phyloP scores from a whole-genome alignment of 1,140 invertebrate genomes.

The Atta texana region DNA sequence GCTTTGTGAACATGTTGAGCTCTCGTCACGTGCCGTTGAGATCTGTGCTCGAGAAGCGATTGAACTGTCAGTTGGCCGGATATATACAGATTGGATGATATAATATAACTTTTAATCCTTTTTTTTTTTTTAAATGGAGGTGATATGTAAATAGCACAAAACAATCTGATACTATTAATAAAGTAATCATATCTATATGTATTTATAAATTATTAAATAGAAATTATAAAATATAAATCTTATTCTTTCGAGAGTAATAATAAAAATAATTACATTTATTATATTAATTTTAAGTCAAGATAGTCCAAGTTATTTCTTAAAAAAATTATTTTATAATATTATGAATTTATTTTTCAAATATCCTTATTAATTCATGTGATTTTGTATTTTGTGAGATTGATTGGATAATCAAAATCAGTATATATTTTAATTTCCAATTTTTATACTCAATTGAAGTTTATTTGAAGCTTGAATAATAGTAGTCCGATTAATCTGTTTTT shows the following conservation, averaged over 20 bases:
- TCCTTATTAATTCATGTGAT: not conserved
- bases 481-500: not conserved
- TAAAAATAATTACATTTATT: not conserved
- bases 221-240: not conserved
- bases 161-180: not conserved
- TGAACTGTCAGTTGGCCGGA: slow-evolving; percentile 16
- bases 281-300: not conserved
- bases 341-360: not conserved
- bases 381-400: not conserved
- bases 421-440: not conserved
- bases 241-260: not conserved
- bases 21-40: slow-evolving; percentile 62
- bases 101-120: slow-evolving; percentile 1
- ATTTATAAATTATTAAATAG: no score
- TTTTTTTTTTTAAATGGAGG: not conserved
- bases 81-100: slow-evolving; percentile 9
- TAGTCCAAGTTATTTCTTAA: not conserved
- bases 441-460: not conserved
- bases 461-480: not conserved
- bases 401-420: not conserved
- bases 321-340: not conserved
- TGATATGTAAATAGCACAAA: not conserved
- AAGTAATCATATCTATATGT: no score
- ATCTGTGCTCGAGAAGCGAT: slow-evolving; percentile 47
- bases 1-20: slow-evolving; percentile 58